Evolutionary conservation across 2,113 vertebrate species (phyloP).

Genomic region (Vireo altiloquus): DNA sequence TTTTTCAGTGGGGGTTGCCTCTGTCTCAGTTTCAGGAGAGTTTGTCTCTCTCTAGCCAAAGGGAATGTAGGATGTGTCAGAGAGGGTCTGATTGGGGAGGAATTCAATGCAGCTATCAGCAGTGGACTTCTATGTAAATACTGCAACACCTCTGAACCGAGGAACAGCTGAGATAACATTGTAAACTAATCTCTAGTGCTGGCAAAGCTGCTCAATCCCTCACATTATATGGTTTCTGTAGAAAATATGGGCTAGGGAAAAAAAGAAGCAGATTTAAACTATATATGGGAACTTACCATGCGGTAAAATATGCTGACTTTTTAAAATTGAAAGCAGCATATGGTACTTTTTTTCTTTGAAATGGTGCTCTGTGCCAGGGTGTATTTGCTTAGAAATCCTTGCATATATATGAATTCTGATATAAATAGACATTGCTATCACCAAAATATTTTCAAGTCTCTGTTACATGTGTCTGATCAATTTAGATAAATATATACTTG

Average conservation of each 20-base stretch:
- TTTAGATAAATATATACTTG: neutral
- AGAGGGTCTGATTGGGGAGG: constrained; percentile 34
- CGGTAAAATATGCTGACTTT: neutral
- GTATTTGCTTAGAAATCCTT: neutral
- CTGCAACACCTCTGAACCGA: constrained; percentile 62
- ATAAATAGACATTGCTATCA: neutral
- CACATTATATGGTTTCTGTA: neutral
- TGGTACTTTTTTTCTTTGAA: neutral
- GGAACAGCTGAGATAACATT: constrained; percentile 75
- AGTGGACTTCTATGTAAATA: constrained; percentile 71
- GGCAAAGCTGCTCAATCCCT: constrained; percentile 11
- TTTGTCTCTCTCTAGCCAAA: neutral
- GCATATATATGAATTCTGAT: neutral
- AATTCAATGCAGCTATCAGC: constrained; percentile 63
- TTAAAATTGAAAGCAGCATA: neutral
- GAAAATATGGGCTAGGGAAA: neutral
- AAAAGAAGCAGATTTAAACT: neutral
- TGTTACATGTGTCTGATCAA: neutral
- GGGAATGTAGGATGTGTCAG: constrained; percentile 24
- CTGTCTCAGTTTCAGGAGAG: neutral
- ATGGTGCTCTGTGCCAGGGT: neutral
- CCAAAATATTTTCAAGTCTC: neutral
- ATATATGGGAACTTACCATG: neutral
- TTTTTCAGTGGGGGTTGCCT: neutral
- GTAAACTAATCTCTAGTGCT: constrained; percentile 66